Percentiles rank a stretch among this genome's conserved stretches.
phyloP scores from a whole-genome alignment of 2,797 vertebrate genomes.

The Artibeus jamaicensis region DNA sequence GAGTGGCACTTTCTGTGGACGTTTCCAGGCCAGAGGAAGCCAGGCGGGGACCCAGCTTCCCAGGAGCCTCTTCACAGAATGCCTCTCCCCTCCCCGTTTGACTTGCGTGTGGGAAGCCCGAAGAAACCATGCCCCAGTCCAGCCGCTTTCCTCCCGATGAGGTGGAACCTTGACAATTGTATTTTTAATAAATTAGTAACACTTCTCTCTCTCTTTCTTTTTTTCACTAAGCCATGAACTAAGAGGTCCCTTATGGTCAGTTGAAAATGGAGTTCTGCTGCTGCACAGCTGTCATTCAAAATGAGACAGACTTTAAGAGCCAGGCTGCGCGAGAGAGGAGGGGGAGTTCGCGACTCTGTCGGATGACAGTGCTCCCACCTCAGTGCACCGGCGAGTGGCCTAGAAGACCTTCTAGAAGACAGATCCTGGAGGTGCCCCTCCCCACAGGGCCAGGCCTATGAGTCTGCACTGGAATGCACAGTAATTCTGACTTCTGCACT shows the following conservation, averaged over 20 bases:
- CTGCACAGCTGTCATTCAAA: background rate
- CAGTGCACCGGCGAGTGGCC: background rate
- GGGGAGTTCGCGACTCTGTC: background rate
- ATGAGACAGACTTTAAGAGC: background rate
- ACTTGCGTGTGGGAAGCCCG: background rate
- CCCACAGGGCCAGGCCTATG: background rate
- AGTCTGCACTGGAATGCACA: background rate
- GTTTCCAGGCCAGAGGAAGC: slow-evolving; percentile 21
- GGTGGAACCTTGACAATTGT: background rate
- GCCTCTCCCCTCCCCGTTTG: background rate
- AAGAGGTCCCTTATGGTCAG: background rate
- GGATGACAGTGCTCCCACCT: background rate
- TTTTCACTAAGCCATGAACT: background rate
- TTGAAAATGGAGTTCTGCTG: background rate
- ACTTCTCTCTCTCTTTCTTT: background rate
- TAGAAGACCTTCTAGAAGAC: background rate
- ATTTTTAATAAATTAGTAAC: background rate
- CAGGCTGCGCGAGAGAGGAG: background rate
- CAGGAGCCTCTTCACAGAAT: background rate
- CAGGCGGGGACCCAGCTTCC: background rate
- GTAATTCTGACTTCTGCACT: background rate
- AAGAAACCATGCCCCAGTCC: background rate
- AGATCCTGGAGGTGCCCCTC: background rate
- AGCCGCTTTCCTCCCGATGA: background rate
- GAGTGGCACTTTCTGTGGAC: background rate